Evolutionary conservation across 2,888 invertebrate genomes (phyloP).

Genomic region (Morpho achilles): DNA sequence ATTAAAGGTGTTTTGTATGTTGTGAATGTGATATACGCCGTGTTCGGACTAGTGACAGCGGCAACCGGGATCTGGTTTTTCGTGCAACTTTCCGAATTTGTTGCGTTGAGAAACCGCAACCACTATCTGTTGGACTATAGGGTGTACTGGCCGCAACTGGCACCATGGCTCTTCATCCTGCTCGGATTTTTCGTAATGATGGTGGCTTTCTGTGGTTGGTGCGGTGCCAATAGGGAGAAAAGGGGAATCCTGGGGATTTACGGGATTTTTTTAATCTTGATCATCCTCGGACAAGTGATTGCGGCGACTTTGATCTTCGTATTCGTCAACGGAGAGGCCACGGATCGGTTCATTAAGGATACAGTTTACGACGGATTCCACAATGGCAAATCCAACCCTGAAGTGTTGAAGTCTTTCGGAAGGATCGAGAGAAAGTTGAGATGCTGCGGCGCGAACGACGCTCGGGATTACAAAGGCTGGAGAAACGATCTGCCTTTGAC

Average conservation of each 20-base stretch:
- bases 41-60: no score
- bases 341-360: no score
- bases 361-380: slow-evolving; percentile 35
- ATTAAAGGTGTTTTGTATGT: slow-evolving; percentile 63
- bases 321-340: no score
- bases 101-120: slow-evolving; percentile 63
- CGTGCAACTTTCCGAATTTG: slow-evolving; percentile 52
- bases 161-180: slow-evolving; percentile 71
- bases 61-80: no score
- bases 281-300: no score
- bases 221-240: slow-evolving; percentile 62
- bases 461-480: no score
- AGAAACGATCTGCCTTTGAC: slow-evolving; percentile 47
- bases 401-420: slow-evolving; percentile 62
- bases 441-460: no score
- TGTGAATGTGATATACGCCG: slow-evolving; percentile 64
- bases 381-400: slow-evolving; percentile 67
- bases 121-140: slow-evolving; percentile 69
- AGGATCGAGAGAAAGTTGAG: slow-evolving; percentile 64
- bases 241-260: slow-evolving; percentile 63
- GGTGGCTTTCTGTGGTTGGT: slow-evolving; percentile 68
- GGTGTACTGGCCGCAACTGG: slow-evolving; percentile 72
- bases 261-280: slow-evolving; percentile 56
- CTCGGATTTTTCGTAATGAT: slow-evolving; percentile 62
- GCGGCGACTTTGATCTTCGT: no score